Percentiles rank a stretch among this genome's conserved stretches.
phyloP scores from a whole-genome alignment of 2,797 vertebrate species.

The Sebastes hopkinsi region DNA sequence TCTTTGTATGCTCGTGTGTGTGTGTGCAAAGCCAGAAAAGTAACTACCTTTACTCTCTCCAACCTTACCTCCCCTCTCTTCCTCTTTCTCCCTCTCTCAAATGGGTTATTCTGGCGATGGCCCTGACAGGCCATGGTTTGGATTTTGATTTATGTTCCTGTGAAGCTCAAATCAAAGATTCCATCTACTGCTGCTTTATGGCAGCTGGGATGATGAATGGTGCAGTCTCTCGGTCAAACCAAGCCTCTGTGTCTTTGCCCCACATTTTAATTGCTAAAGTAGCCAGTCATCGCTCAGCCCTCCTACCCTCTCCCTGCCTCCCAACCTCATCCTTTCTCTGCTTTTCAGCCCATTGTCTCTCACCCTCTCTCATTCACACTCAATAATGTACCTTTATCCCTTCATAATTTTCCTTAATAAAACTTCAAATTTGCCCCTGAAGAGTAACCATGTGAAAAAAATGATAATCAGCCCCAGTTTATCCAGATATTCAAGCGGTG shows the following conservation, averaged over 20 bases:
- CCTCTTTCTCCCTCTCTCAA: slow-evolving; percentile 87
- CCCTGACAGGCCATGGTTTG: slow-evolving; percentile 98
- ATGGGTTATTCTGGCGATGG: slow-evolving; percentile 98
- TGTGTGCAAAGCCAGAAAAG: slow-evolving; percentile 68
- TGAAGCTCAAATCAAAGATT: slow-evolving; percentile 99
- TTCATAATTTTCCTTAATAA: slow-evolving; percentile 56
- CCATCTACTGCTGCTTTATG: slow-evolving; percentile 99
- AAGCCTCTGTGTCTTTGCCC: slow-evolving; percentile 98
- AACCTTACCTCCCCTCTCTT: slow-evolving; percentile 74
- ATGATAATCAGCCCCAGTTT: slow-evolving; percentile 31
- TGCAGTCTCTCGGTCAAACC: slow-evolving; percentile 98
- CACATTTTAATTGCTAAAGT: slow-evolving; percentile 99
- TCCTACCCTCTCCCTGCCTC: slow-evolving; percentile 79
- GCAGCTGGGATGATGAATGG: slow-evolving; percentile 99
- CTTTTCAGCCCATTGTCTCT: slow-evolving; percentile 77
- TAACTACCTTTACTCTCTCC: slow-evolving; percentile 79
- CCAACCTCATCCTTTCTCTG: slow-evolving; percentile 74
- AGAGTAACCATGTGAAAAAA: slow-evolving; percentile 43
- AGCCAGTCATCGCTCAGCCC: slow-evolving; percentile 98
- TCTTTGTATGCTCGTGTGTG: slow-evolving; percentile 20
- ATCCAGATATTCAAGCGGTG: slow-evolving; percentile 39
- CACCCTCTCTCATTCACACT: slow-evolving; percentile 60
- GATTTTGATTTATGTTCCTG: slow-evolving; percentile 99
- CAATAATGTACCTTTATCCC: slow-evolving; percentile 77
- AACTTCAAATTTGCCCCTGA: slow-evolving; percentile 60